Evolutionary conservation across 2,888 invertebrate species (phyloP).

Genomic region (Philopedon plagiatum): DNA sequence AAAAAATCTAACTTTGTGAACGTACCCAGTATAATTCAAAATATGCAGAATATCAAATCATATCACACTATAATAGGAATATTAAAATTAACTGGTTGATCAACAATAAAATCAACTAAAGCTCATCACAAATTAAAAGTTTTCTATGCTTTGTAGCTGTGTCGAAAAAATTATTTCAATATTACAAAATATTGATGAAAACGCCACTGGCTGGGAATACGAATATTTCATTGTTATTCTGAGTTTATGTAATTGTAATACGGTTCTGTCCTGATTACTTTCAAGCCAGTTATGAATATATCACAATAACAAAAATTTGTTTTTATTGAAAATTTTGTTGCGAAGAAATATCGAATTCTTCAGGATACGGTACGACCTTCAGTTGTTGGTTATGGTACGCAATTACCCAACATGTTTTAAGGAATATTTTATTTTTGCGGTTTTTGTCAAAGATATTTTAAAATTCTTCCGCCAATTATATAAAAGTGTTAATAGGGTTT

Average conservation of each 20-base stretch:
- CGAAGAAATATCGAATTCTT: background rate
- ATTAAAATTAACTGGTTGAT: no score
- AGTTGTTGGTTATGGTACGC: background rate
- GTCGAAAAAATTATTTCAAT: no score
- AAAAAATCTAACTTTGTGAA: no score
- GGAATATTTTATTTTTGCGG: background rate
- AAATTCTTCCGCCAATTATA: background rate
- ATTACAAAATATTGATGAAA: no score
- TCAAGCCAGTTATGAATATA: background rate
- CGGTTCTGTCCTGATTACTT: conserved; percentile 27
- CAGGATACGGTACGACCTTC: background rate
- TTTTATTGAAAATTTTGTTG: background rate
- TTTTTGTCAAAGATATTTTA: background rate
- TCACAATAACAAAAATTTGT: background rate
- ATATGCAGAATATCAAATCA: no score
- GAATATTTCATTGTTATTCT: conserved; percentile 27
- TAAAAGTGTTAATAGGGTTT: no score
- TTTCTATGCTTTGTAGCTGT: no score
- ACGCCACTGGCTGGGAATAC: no score
- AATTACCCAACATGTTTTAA: background rate
- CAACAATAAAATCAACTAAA: no score
- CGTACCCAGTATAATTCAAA: no score
- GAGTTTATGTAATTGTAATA: conserved; percentile 20
- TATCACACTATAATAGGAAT: no score
- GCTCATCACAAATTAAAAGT: no score